These are phyloP conservation scores for Cyrtonyx montezumae DNA, from an alignment of 2,113 vertebrate genomes.

Conservation along the genomic window DNA sequence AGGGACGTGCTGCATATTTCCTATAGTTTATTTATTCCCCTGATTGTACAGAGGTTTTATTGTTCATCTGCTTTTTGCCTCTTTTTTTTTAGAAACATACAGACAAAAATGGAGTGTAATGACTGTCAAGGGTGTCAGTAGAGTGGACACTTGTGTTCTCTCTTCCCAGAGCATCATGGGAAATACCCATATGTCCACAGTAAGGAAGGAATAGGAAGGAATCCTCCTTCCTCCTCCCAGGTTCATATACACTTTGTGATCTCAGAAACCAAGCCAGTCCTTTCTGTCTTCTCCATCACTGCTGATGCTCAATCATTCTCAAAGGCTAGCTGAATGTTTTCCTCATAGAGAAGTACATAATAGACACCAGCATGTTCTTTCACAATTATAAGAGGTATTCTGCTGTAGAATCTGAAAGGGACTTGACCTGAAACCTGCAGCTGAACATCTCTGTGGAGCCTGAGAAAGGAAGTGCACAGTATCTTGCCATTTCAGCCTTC, in stretches of 20 bases:
- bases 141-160: background rate
- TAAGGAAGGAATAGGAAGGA: background rate
- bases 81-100: background rate
- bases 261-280: background rate
- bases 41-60: background rate
- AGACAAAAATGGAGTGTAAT: background rate
- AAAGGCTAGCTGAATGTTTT: background rate
- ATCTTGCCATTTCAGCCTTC: background rate
- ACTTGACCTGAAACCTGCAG: constrained; percentile 34
- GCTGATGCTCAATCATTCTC: background rate
- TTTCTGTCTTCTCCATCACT: background rate
- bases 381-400: accelerated
- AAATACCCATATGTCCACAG: background rate
- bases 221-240: background rate
- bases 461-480: background rate
- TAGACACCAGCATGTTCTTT: background rate
- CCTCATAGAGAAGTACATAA: background rate
- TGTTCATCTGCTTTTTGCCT: background rate
- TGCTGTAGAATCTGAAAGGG: background rate
- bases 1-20: background rate
- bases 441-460: background rate
- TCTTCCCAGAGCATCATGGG: background rate
- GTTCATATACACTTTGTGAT: accelerated
- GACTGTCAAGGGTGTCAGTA: background rate
- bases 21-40: background rate